Conservation (phyloP, 2,113 vertebrate genomes). For the Gymnorhina tibicen region DNA sequence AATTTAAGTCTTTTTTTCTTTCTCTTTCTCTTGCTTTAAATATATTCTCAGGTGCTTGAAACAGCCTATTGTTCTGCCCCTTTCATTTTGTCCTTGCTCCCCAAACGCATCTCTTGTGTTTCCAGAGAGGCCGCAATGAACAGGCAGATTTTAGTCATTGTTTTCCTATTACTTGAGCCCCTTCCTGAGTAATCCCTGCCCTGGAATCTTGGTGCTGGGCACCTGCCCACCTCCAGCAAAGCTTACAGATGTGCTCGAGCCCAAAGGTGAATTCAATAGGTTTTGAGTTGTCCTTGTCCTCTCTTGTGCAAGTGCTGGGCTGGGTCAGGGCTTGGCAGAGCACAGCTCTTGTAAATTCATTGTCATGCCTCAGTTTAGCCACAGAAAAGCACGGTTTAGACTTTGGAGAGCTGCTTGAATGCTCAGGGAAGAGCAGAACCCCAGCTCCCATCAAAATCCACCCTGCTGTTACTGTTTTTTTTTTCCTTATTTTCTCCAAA, state of each 20-base stretch:
- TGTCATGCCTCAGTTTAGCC: background rate
- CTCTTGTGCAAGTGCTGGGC: background rate
- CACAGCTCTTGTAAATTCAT: background rate
- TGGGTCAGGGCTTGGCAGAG: background rate
- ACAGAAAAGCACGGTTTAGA: background rate
- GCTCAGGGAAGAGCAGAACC: background rate
- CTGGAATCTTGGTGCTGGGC: background rate
- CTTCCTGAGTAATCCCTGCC: background rate
- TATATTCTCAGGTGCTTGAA: slow-evolving; percentile 10
- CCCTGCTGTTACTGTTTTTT: background rate
- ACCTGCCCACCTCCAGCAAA: background rate
- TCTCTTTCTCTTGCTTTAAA: background rate
- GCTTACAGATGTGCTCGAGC: background rate
- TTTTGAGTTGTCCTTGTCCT: background rate
- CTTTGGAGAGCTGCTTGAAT: background rate
- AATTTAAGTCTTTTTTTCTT: background rate
- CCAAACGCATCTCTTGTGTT: background rate
- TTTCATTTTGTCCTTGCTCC: background rate
- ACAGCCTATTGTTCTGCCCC: background rate
- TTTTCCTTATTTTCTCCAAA: background rate
- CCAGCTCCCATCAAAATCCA: background rate
- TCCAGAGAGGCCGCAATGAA: background rate
- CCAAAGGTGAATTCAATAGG: accelerated
- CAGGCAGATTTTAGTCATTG: background rate
- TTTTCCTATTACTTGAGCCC: background rate